Base-by-base conservation (phyloP, 2,797 vertebrate genomes). In the Anisognathus igniventris region DNA sequence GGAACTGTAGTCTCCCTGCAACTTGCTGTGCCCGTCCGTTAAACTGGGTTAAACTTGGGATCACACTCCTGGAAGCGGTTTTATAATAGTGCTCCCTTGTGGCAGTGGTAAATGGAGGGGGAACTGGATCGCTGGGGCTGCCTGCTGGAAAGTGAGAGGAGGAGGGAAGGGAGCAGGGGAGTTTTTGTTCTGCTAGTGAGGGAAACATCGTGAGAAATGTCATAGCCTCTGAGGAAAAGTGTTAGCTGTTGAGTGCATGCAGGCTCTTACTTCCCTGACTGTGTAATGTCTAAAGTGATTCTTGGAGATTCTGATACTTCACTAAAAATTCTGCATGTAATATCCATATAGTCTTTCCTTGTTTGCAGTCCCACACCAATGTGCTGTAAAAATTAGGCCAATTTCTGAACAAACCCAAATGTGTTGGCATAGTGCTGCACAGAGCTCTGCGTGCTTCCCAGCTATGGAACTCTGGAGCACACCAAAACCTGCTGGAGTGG, bases 371-470 rank as follows among this genome's bases (percentile, higher is more conserved):
- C 21, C 51, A 60, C 91, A 91, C 60, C 77, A 82, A 12, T 58
- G 60, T 27, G 12, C 79, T 91, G 28, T 82, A 79, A 92, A 72
- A 89, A 30, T 67, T 67, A 79, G 60, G 95, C 92, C 95, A 94
- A 82, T 87, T 93, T 84, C 91, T 94, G 95, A 96, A 68, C 74
- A 82, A 96, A 92, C 80, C 74, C 93, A 95, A 95, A 96, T 93
- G 92, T 93, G 71, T 89, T 94, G 95, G 88, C 93, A 25, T 51
- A 24, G 44, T 4, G 2, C 60, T 73, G 51, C 1, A 2, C 21
- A 30, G 47, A 81, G 50, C 16, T 8, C 70, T 92, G n/a, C 0
- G 1, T 90, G 58, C 76, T 88, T 88, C 88, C 57, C 70, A 31
- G 70, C 90, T 62, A n/a, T 3, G 4, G 74, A 90, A 33, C 75